These are phyloP conservation scores for Standfussiana lucernea DNA, from an alignment of 2,888 invertebrate genomes.

Conservation along the genomic window DNA sequence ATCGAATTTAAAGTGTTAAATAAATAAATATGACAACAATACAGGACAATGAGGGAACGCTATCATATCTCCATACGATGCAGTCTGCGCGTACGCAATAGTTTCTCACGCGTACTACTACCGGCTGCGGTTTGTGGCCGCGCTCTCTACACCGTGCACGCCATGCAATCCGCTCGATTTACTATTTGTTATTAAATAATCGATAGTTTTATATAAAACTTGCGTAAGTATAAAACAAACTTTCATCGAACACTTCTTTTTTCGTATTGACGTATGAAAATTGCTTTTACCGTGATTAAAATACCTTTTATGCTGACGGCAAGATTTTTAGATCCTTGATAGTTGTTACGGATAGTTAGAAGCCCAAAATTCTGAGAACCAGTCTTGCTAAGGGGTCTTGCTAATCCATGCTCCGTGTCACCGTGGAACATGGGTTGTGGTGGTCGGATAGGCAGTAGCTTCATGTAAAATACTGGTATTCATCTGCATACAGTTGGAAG, in stretches of 20 bases:
- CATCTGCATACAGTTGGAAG: background rate
- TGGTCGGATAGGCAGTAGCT: background rate
- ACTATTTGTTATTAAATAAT: conserved; percentile 47
- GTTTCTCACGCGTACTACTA: conserved; percentile 68
- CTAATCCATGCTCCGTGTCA: background rate
- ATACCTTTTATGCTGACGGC: background rate
- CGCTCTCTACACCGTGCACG: conserved; percentile 30
- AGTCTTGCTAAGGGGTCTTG: background rate
- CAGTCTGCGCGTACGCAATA: conserved; percentile 38
- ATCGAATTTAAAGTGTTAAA: background rate
- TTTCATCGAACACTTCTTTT: background rate
- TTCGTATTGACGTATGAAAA: background rate
- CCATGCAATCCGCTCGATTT: conserved; percentile 50
- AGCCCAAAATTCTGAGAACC: background rate
- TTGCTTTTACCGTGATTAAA: background rate
- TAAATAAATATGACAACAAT: conserved; percentile 6
- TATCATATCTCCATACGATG: conserved; percentile 37
- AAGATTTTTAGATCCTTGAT: background rate
- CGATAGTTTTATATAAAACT: conserved; percentile 4
- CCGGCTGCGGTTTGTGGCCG: conserved; percentile 69
- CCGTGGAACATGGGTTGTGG: background rate
- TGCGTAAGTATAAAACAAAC: conserved; percentile 26
- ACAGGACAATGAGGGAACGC: conserved; percentile 53
- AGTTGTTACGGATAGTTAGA: background rate
- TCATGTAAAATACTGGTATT: background rate